Conservation (phyloP, 1,140 invertebrate genomes). For the Orius insidiosus region DNA sequence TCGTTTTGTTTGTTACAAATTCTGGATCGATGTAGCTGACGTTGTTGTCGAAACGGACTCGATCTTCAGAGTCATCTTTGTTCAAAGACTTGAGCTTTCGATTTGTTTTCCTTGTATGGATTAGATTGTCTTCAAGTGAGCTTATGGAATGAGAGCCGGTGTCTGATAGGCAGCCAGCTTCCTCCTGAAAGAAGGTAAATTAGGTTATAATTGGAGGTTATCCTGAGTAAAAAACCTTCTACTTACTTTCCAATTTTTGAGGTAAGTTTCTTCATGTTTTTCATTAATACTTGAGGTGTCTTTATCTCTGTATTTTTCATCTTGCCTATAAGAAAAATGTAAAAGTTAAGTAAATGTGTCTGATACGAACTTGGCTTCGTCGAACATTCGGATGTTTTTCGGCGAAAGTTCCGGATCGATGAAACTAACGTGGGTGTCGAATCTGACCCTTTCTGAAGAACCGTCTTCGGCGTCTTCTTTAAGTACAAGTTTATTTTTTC, state of each 20-base stretch:
- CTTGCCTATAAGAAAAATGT: too few species aligned
- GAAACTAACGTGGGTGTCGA: conserved; percentile 27
- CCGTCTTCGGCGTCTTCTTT: conserved; percentile 34
- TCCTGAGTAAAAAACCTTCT: too few species aligned
- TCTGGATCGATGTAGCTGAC: conserved; percentile 24
- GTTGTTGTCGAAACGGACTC: conserved; percentile 26
- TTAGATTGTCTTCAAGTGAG: conserved; percentile 1
- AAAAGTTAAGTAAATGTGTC: too few species aligned
- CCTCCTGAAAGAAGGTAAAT: conserved; percentile 1
- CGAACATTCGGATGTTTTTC: too few species aligned
- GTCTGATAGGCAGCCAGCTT: background rate
- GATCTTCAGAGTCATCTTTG: conserved; percentile 30
- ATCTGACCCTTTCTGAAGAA: conserved; percentile 31
- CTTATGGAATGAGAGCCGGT: conserved; percentile 8
- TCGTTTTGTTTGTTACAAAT: background rate
- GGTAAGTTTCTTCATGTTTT: background rate
- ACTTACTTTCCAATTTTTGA: too few species aligned
- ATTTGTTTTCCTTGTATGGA: too few species aligned
- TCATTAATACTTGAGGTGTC: too few species aligned
- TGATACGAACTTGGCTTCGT: too few species aligned
- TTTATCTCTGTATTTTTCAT: too few species aligned
- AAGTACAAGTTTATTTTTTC: conserved; percentile 16
- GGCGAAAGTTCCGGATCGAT: conserved; percentile 18
- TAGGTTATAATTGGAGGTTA: too few species aligned
- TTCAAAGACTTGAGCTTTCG: background rate